Base-by-base conservation (phyloP, 1,140 invertebrate species). In the Rhagoletis zephyria region DNA sequence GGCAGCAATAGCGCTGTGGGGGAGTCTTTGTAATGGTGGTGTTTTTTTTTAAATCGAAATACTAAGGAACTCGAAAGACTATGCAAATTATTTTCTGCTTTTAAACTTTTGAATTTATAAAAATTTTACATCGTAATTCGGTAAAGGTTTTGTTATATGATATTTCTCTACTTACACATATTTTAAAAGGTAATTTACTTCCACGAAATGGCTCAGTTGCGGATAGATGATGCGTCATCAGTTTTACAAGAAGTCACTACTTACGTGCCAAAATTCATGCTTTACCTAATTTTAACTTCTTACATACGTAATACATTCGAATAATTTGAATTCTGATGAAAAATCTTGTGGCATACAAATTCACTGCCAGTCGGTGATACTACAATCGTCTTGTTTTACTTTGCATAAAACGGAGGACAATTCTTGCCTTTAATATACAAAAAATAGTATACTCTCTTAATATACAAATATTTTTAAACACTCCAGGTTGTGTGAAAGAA, bases 51-150 rank as follows among this genome's bases (percentile, higher is more conserved):
- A 30, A 85, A 85, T 30, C 30, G 30, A n/a, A 61, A 85, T n/a
- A 42, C 45, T 45, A 48, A 7, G 51, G 19, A 85, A 30, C 81
- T 40, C 16, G 51, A 60, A 85, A 85, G 81, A 85, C 81, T 85
- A 85, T 14, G 59, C 30, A 85, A 85, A 63, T 12, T n/a, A 14
- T 48, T 74, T 74, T 74, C 67, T 48, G 45, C 67, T 74, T 14
- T 48, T 48, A 30, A 30, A 30, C 30, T 45, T 48, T 74, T 45
- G 14, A 48, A 74, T 16, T 74, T 16, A 48, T 5, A 74, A 16
- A 6, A 74, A 16, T 74, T 65, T 74, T 74, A 48, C 40, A 74
- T 6, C 42, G 6, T 45, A 74, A 48, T 74, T 4, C 45, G 67
- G 67, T 74, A 45, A 74, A 42, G 67, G 67, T 45, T 74, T 74